Evolutionary conservation across 2,888 invertebrate species (phyloP).

Genomic region (Drosophila maculinotata): DNA sequence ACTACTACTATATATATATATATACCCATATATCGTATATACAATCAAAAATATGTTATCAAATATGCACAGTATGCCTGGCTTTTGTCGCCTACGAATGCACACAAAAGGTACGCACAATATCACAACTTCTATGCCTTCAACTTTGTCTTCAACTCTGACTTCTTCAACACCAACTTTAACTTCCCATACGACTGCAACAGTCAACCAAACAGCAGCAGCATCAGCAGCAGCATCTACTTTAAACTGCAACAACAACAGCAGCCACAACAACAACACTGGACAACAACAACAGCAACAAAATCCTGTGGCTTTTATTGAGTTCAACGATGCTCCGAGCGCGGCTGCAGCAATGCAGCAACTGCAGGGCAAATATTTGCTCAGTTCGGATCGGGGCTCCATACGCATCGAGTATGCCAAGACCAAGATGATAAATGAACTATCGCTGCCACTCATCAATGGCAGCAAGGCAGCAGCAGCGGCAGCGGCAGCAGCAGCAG

Average conservation of each 20-base stretch:
- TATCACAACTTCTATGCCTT: constrained; percentile 84
- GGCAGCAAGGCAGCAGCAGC: constrained; percentile 14
- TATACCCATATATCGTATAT: constrained; percentile 45
- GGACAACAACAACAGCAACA: constrained; percentile 58
- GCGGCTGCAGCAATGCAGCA: constrained; percentile 96
- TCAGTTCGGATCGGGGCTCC: constrained; percentile 98
- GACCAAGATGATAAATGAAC: constrained; percentile 96
- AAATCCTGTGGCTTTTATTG: constrained; percentile 98
- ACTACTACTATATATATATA: constrained; percentile 27
- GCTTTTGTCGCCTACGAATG: constrained; percentile 99
- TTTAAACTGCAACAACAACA: constrained; percentile 50
- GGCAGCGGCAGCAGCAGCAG: constrained; percentile 28
- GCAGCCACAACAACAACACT: constrained; percentile 48
- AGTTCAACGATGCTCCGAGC: constrained; percentile 96
- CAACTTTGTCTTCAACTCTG: constrained; percentile 82
- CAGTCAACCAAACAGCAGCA: constrained; percentile 57
- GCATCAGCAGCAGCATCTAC: constrained; percentile 53
- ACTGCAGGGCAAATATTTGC: constrained; percentile 97
- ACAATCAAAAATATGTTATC: constrained; percentile 55
- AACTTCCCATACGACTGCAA: constrained; percentile 71
- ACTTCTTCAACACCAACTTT: constrained; percentile 79
- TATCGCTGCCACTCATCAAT: constrained; percentile 49
- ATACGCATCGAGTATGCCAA: constrained; percentile 99
- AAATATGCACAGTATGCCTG: constrained; percentile 93
- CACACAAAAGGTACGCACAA: constrained; percentile 90